Percentiles rank a stretch among this genome's conserved stretches.
phyloP scores from a whole-genome alignment of 2,113 vertebrate genomes.

The Poeciliopsis prolifica region DNA sequence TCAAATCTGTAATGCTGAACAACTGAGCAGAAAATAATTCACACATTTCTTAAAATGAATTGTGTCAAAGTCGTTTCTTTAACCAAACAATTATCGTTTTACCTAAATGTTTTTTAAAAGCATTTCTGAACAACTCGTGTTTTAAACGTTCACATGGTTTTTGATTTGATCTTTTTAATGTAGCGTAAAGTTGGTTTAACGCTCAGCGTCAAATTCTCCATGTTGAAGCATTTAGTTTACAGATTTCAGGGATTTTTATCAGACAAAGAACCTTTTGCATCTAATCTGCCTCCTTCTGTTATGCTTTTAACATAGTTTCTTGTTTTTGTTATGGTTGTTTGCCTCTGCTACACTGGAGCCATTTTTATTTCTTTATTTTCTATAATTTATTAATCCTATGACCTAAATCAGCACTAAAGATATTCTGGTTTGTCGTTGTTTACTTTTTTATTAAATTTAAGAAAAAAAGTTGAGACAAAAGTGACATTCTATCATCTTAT shows the following conservation, averaged over 20 bases:
- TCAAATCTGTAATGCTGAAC: too few species aligned
- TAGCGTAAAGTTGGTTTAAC: background rate
- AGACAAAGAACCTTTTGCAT: constrained; percentile 34
- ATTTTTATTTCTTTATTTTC: background rate
- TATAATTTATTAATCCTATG: background rate
- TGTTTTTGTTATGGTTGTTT: background rate
- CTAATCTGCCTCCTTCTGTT: background rate
- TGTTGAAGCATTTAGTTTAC: background rate
- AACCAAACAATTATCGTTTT: too few species aligned
- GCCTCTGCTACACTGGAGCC: background rate
- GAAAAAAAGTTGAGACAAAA: too few species aligned
- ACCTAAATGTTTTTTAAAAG: too few species aligned
- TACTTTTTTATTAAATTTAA: too few species aligned
- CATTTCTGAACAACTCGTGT: background rate
- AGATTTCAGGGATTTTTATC: constrained; percentile 22
- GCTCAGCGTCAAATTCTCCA: background rate
- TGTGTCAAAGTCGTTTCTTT: too few species aligned
- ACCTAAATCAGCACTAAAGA: too few species aligned
- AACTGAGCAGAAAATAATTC: too few species aligned
- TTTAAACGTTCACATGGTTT: background rate
- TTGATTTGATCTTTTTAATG: background rate
- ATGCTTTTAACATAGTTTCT: background rate
- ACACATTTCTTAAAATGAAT: too few species aligned
- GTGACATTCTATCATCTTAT: too few species aligned
- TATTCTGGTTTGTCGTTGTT: too few species aligned